Evolutionary conservation across 37 sponge, comb jelly and placozoan genomes (phyloP).

Genomic region (Ianthella basta): DNA sequence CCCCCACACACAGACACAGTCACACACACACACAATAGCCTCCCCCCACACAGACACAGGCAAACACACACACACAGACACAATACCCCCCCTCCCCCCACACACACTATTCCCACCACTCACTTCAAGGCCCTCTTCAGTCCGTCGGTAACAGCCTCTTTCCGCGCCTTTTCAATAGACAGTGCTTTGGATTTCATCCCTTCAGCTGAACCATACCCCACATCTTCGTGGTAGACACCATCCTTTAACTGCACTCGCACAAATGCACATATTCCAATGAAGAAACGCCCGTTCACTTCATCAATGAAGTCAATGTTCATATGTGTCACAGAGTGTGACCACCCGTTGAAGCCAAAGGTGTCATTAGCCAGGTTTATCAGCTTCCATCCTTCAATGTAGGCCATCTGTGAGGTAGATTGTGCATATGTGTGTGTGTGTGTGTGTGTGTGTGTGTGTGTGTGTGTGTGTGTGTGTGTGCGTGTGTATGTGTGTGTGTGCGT

Average conservation of each 20-base stretch:
- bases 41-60: constrained; percentile 23
- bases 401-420: constrained; percentile 42
- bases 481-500: too few relatives aligned
- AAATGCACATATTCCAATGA: constrained; percentile 41
- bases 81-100: not conserved
- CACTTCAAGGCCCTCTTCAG: constrained; percentile 82
- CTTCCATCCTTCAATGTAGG: constrained; percentile 80
- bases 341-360: constrained; percentile 88
- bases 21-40: constrained; percentile 15
- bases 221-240: constrained; percentile 78
- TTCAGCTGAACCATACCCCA: constrained; percentile 83
- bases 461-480: not conserved
- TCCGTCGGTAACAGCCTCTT: constrained; percentile 90
- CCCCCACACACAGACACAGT: not conserved
- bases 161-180: constrained; percentile 84
- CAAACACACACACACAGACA: constrained; percentile 5
- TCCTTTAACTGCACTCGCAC: constrained; percentile 78
- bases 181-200: constrained; percentile 86
- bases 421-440: not conserved
- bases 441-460: not conserved
- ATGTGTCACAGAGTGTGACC: constrained; percentile 83
- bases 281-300: constrained; percentile 45
- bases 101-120: not conserved
- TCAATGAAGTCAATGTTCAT: constrained; percentile 83
- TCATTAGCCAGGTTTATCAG: constrained; percentile 78